Conservation (phyloP, 2,113 vertebrate genomes). For the Seriola dumerili region DNA sequence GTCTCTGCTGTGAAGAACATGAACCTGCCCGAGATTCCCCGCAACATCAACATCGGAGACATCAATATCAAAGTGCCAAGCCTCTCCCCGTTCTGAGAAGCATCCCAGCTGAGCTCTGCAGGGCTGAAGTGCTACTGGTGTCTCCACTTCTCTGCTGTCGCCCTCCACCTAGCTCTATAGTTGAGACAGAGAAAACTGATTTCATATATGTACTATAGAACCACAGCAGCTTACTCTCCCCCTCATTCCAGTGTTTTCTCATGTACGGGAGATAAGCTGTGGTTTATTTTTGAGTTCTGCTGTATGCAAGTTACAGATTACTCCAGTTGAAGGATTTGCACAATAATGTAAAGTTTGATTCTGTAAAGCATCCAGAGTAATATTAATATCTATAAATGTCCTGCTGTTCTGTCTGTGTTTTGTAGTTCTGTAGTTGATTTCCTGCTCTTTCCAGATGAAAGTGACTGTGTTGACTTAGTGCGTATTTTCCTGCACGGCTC, state of each 20-base stretch:
- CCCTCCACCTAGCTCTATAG: slow-evolving; percentile 38
- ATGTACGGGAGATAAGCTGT: slow-evolving; percentile 11
- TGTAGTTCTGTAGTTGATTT: not conserved
- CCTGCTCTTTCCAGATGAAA: slow-evolving; percentile 15
- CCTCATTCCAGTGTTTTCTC: slow-evolving; percentile 20
- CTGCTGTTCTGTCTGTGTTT: not conserved
- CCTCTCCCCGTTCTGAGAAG: slow-evolving; percentile 90
- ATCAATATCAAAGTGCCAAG: slow-evolving; percentile 97
- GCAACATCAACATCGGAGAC: slow-evolving; percentile 96
- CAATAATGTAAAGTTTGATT: slow-evolving; percentile 49
- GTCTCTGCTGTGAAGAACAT: slow-evolving; percentile 96
- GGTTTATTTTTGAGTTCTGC: slow-evolving; percentile 12
- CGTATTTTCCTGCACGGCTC: slow-evolving; percentile 8
- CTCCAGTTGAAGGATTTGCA: slow-evolving; percentile 61
- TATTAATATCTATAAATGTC: slow-evolving; percentile 29
- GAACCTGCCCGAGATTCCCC: slow-evolving; percentile 94
- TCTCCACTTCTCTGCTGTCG: slow-evolving; percentile 1
- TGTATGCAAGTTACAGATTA: slow-evolving; percentile 29
- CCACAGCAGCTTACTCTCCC: slow-evolving; percentile 35
- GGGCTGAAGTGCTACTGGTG: slow-evolving; percentile 42
- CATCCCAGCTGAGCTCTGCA: slow-evolving; percentile 34
- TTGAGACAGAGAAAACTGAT: slow-evolving; percentile 6
- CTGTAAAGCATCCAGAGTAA: slow-evolving; percentile 23
- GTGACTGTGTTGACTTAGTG: not conserved
- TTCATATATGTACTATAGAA: slow-evolving; percentile 22